Evolutionary conservation across 2,113 vertebrate species (phyloP).

Genomic region (Lophius piscatorius): DNA sequence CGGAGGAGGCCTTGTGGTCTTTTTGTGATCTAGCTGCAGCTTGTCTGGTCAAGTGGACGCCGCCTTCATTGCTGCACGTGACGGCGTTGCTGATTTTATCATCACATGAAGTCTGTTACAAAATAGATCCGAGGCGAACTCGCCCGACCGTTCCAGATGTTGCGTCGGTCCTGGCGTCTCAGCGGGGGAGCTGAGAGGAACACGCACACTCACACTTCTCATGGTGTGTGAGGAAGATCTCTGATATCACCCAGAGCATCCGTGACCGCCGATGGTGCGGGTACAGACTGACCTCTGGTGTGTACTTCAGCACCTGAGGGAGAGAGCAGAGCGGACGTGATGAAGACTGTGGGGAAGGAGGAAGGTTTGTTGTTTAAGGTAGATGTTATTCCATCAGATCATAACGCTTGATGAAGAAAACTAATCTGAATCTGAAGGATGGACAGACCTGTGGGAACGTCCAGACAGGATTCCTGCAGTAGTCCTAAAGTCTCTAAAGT

Average conservation of each 20-base stretch:
- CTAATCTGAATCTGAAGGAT: slow-evolving; percentile 1
- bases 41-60: slow-evolving; percentile 6
- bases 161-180: slow-evolving; percentile 59
- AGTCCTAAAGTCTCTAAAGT: too few species aligned
- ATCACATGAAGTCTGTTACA: slow-evolving; percentile 43
- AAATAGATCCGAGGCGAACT: slow-evolving; percentile 30
- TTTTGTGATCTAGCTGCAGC: slow-evolving; percentile 16
- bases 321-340: slow-evolving; percentile 2
- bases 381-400: too few species aligned
- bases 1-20: slow-evolving; percentile 8
- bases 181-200: slow-evolving; percentile 90
- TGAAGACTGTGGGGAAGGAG: slow-evolving; percentile 7
- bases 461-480: too few species aligned
- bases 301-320: slow-evolving; percentile 90
- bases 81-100: slow-evolving; percentile 35
- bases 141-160: slow-evolving; percentile 42
- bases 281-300: slow-evolving; percentile 81
- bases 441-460: not conserved
- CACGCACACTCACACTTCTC: slow-evolving; percentile 93
- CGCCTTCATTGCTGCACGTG: slow-evolving; percentile 30
- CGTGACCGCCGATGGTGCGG: slow-evolving; percentile 72
- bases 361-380: not conserved
- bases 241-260: slow-evolving; percentile 84
- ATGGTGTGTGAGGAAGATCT: slow-evolving; percentile 93
- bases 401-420: too few species aligned